Base-by-base conservation (phyloP, 2,113 vertebrate genomes). In the Excalfactoria chinensis region DNA sequence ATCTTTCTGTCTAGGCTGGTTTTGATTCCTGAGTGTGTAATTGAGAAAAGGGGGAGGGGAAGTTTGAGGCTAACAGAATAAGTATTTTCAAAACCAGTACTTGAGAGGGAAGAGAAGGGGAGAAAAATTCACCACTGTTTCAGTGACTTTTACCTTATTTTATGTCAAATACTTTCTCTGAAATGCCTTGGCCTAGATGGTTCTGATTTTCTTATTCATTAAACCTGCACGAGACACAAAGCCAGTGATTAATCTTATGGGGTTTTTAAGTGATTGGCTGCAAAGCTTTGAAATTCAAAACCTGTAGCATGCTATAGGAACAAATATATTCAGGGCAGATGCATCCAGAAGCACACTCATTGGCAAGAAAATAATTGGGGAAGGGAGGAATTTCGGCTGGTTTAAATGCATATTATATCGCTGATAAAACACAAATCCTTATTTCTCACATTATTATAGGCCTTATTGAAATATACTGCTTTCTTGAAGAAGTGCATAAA, bases 201-300 rank as follows among this genome's bases (percentile, higher is more conserved):
- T 46, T 82, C 73, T 72, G 67, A 59, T 82, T 79, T 49, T 79
- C 92, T 91, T 95, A 93, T 79, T 90, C 70, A 67, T 90, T 44
- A 88, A 44, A 84, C 58, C 70, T 79, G 9, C 3, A 4, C 64
- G 70, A 94, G 14, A 93, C 46, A 17, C 28, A 58, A 77, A 90
- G 32, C 35, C 69, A 86, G 30, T 34, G 76, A 66, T 48, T 78
- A 84, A 90, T 88, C 86, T 92, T 75, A 75, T 2, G 20, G 25
- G 16, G 2, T 0, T 0, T 51, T 94, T 84, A 37, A 84, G 73
- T 58, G 49, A 17, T 14, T 75, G 71, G n/a, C 71, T 92, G 59
- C 51, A 92, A 92, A 90, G 46, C 37, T 80, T 43, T 48, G 43
- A 40, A 92, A 92, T 83, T 89, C 72, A 70, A 85, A 85, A 82